Evolutionary conservation across 2,888 invertebrate genomes (phyloP).

Genomic region (Selenia dentaria): DNA sequence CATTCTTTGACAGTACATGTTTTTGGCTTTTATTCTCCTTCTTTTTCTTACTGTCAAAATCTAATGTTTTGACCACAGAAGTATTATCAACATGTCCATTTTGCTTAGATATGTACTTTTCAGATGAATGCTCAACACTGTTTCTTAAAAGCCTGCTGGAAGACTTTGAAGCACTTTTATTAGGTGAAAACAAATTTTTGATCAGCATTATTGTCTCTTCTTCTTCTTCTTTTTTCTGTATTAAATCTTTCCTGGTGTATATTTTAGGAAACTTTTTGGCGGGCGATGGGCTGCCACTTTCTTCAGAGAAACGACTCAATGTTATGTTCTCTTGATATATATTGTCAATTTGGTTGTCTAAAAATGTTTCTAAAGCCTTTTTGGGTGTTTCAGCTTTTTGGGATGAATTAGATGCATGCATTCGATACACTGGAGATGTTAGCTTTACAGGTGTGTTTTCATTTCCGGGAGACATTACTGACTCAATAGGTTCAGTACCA

Average conservation of each 20-base stretch:
- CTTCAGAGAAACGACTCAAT: constrained; percentile 61
- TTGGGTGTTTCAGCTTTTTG: constrained; percentile 52
- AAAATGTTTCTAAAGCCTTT: constrained; percentile 38
- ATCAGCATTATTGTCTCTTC: constrained; percentile 64
- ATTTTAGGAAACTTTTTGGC: constrained; percentile 61
- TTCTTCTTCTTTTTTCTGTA: constrained; percentile 65
- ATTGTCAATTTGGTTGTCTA: constrained; percentile 64
- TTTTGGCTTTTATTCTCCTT: constrained; percentile 45
- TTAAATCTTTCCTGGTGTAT: constrained; percentile 71
- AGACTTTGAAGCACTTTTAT: constrained; percentile 47
- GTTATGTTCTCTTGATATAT: constrained; percentile 69
- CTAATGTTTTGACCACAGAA: constrained; percentile 72
- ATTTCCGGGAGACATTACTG: constrained; percentile 47
- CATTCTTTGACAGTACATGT: constrained; percentile 51
- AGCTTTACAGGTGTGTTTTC: constrained; percentile 55
- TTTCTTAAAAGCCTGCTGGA: constrained; percentile 28
- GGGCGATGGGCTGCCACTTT: constrained; percentile 49
- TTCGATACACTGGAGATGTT: constrained; percentile 63
- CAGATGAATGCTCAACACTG: constrained; percentile 51
- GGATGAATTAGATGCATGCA: constrained; percentile 72
- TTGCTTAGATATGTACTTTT: constrained; percentile 47
- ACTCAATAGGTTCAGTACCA: constrained; percentile 50
- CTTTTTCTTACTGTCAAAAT: constrained; percentile 69
- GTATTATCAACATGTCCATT: constrained; percentile 56
- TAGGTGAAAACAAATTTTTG: constrained; percentile 69